phyloP scores from a whole-genome alignment of 2,888 invertebrate species.

The Drosophila suboccidentalis region DNA sequence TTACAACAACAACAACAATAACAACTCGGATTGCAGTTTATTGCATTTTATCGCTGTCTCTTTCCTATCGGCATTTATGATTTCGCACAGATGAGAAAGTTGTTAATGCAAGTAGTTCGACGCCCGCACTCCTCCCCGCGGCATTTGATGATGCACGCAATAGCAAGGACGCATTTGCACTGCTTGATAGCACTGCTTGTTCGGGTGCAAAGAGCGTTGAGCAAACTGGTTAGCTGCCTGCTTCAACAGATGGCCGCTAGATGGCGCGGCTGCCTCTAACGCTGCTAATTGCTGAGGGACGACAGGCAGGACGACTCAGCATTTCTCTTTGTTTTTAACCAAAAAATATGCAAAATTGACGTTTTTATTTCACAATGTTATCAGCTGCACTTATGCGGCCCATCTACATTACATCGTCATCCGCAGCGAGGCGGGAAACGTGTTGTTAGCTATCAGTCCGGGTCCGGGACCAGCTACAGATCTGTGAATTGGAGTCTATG shows the following conservation, averaged over 20 bases:
- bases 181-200: conserved; percentile 58
- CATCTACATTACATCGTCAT: conserved; percentile 10
- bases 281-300: conserved; percentile 33
- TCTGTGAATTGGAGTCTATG: conserved; percentile 32
- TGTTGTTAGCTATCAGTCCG: conserved; percentile 39
- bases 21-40: not conserved
- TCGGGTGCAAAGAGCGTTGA: not conserved
- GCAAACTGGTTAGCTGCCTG: conserved; percentile 4
- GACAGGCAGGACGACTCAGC: conserved; percentile 8
- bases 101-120: conserved; percentile 5
- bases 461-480: conserved; percentile 26
- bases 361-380: conserved; percentile 33
- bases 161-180: conserved; percentile 72
- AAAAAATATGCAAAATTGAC: conserved; percentile 24
- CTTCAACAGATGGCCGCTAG: conserved; percentile 38
- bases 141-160: not conserved
- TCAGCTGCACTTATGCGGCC: conserved; percentile 33
- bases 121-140: conserved; percentile 9
- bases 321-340: conserved; percentile 5
- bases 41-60: conserved; percentile 18
- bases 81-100: conserved; percentile 15
- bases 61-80: conserved; percentile 19
- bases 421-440: conserved; percentile 19
- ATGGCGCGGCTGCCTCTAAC: conserved; percentile 50
- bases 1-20: conserved; percentile 4